Percentiles rank a stretch among this genome's conserved stretches.
Evolutionary conservation across 2,113 vertebrate genomes (phyloP).

Genomic region (Gobius niger): DNA sequence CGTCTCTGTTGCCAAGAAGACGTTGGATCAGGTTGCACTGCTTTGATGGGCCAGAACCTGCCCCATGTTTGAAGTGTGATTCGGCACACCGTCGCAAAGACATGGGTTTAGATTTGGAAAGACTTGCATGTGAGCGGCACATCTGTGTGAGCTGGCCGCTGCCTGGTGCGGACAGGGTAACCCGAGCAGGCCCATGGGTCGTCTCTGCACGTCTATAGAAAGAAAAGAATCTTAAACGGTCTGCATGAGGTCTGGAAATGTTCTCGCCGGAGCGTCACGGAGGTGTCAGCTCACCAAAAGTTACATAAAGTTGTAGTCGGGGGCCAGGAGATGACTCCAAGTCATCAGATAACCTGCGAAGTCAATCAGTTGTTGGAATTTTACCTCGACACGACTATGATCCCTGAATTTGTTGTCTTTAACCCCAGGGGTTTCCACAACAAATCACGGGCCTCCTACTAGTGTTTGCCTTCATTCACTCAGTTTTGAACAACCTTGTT

Average conservation of each 20-base stretch:
- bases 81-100: neutral
- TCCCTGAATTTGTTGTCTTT: neutral
- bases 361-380: neutral
- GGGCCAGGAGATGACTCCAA: neutral
- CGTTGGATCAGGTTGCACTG: slow-evolving; percentile 54
- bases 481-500: too few relatives aligned
- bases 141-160: neutral
- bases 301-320: slow-evolving; percentile 2
- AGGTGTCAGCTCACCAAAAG: slow-evolving; percentile 5
- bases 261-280: slow-evolving; percentile 5
- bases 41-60: slow-evolving; percentile 44
- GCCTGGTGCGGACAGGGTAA: slow-evolving; percentile 16
- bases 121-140: slow-evolving; percentile 20
- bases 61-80: slow-evolving; percentile 13
- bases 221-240: slow-evolving; percentile 17
- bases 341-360: neutral
- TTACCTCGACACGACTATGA: neutral
- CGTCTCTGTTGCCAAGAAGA: slow-evolving; percentile 46
- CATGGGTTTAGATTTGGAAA: neutral
- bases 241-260: slow-evolving; percentile 36
- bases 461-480: too few relatives aligned
- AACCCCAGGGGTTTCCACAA: too few relatives aligned
- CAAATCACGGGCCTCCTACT: too few relatives aligned
- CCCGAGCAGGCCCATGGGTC: slow-evolving; percentile 10
- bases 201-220: slow-evolving; percentile 39